phyloP scores from a whole-genome alignment of 2,797 vertebrate genomes.

The Acanthopagrus latus region DNA sequence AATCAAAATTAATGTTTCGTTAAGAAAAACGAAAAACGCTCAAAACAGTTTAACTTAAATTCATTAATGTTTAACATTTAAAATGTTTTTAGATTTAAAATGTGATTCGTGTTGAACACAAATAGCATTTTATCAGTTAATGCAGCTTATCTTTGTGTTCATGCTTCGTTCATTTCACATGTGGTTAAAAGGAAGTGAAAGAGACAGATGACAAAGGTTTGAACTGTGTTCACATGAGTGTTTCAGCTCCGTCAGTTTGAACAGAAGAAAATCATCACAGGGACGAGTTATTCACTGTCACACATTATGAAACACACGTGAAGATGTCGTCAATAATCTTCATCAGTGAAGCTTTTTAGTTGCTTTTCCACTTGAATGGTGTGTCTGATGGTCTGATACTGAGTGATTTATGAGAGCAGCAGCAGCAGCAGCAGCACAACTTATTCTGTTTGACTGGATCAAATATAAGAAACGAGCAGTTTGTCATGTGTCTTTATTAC shows the following conservation, averaged over 20 bases:
- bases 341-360: background rate
- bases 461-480: background rate
- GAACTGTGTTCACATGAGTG: background rate
- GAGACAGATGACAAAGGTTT: slow-evolving; percentile 11
- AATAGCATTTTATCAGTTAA: no score
- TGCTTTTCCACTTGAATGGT: background rate
- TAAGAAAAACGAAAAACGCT: no score
- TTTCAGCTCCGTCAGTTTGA: background rate
- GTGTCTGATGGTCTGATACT: slow-evolving; percentile 14
- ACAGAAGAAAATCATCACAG: background rate
- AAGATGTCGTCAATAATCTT: slow-evolving; percentile 8
- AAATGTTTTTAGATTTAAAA: no score
- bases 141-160: background rate
- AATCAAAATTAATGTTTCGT: no score
- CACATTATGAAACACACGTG: background rate
- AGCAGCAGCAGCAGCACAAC: background rate
- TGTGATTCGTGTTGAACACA: no score
- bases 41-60: no score
- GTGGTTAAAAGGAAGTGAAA: slow-evolving; percentile 32
- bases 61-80: no score
- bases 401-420: slow-evolving; percentile 14
- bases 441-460: background rate
- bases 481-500: background rate
- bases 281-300: background rate
- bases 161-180: background rate